phyloP scores from a whole-genome alignment of 2,797 vertebrate genomes.

The Molossus alvarezi region DNA sequence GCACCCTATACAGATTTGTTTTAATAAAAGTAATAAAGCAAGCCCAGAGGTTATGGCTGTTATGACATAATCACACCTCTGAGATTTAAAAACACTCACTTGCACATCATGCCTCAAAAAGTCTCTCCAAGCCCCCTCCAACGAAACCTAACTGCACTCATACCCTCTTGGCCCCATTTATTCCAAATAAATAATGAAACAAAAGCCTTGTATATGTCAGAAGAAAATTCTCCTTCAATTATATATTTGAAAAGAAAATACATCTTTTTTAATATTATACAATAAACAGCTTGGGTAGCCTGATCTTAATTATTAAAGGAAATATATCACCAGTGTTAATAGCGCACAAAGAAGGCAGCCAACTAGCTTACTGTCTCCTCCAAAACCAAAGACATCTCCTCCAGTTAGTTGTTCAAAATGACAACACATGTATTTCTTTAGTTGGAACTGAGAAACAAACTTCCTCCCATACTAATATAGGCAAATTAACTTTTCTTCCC shows the following conservation, averaged over 20 bases:
- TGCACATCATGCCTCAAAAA: conserved; percentile 82
- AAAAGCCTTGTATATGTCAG: conserved; percentile 71
- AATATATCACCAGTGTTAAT: conserved; percentile 22
- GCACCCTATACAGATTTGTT: conserved; percentile 83
- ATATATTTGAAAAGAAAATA: conserved; percentile 68
- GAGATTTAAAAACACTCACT: conserved; percentile 84
- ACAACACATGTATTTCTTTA: conserved; percentile 5
- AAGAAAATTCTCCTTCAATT: conserved; percentile 74
- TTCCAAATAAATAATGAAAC: conserved; percentile 76
- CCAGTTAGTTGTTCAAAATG: conserved; percentile 38
- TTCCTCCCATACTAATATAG: conserved; percentile 27
- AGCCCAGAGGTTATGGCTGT: conserved; percentile 83
- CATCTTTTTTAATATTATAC: conserved; percentile 44
- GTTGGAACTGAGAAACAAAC: conserved; percentile 20
- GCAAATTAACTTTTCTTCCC: conserved; percentile 33
- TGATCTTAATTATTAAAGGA: conserved; percentile 43
- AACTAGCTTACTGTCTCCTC: background rate
- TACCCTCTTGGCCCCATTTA: conserved; percentile 73
- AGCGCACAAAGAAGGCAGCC: background rate
- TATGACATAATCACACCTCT: conserved; percentile 86
- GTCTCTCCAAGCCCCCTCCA: conserved; percentile 70
- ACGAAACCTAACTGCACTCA: conserved; percentile 77
- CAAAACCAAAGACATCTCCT: conserved; percentile 43
- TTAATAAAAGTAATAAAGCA: conserved; percentile 87
- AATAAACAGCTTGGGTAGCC: conserved; percentile 29